phyloP scores from a whole-genome alignment of 2,888 invertebrate species.

The Aproaerema taeniolella region DNA sequence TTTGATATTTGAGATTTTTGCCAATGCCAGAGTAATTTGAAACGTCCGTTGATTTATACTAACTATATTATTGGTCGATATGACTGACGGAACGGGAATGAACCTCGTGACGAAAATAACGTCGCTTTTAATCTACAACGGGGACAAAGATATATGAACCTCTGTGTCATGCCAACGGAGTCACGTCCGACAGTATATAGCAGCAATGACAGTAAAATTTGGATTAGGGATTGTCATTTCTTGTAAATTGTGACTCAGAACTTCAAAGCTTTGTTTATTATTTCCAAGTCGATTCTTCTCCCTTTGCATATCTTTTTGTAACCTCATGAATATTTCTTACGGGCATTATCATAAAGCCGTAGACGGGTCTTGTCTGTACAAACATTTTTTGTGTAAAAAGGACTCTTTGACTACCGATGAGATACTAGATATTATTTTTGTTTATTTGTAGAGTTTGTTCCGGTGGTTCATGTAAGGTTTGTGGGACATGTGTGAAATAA shows the following conservation, averaged over 20 bases:
- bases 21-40: slow-evolving; percentile 29
- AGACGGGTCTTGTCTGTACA: not conserved
- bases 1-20: slow-evolving; percentile 42
- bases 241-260: not conserved
- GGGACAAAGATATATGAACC: slow-evolving; percentile 5
- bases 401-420: no score
- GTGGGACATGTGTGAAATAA: no score
- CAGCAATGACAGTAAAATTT: slow-evolving; percentile 1
- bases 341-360: not conserved
- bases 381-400: no score
- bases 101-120: slow-evolving; percentile 10
- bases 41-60: slow-evolving; percentile 8
- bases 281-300: no score
- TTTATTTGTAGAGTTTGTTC: no score
- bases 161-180: not conserved
- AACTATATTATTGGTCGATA: slow-evolving; percentile 7
- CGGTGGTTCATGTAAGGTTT: no score
- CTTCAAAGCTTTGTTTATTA: no score
- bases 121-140: slow-evolving; percentile 7
- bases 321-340: not conserved
- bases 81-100: slow-evolving; percentile 17
- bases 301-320: not conserved
- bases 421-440: no score
- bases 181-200: slow-evolving; percentile 6
- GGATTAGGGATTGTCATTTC: not conserved